phyloP scores from a whole-genome alignment of 2,888 invertebrate genomes.

The Helobdella robusta region DNA sequence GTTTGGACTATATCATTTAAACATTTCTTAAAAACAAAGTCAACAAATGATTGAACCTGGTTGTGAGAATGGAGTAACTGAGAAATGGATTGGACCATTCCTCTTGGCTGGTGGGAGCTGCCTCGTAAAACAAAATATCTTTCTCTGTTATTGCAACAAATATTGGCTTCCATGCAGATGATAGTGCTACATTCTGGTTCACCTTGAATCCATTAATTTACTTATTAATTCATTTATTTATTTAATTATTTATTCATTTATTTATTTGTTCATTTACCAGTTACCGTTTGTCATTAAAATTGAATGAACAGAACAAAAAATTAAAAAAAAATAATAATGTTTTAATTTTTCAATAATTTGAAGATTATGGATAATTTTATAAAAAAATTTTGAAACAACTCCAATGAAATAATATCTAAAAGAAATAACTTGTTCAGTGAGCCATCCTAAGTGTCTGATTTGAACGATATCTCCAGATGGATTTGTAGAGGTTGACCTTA shows the following conservation, averaged over 20 bases:
- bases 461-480: constrained; percentile 55
- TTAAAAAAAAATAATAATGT: neutral
- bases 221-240: no score
- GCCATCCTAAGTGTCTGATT: constrained; percentile 82
- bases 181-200: neutral
- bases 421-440: constrained; percentile 52
- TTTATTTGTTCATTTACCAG: no score
- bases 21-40: no score
- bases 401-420: neutral
- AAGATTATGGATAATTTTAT: neutral
- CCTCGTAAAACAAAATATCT: constrained; percentile 86
- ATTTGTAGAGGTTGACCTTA: constrained; percentile 56
- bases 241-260: no score
- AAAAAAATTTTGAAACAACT: neutral
- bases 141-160: constrained; percentile 91
- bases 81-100: constrained; percentile 82
- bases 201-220: no score
- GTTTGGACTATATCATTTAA: no score
- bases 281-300: no score
- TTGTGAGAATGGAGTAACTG: constrained; percentile 72
- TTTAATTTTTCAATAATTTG: neutral
- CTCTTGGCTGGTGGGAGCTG: constrained; percentile 89
- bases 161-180: constrained; percentile 70
- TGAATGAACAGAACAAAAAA: neutral
- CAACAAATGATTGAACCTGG: constrained; percentile 54